These are phyloP conservation scores for Sibirionetta formosa DNA, from an alignment of 2,797 vertebrate species.

Conservation along the genomic window DNA sequence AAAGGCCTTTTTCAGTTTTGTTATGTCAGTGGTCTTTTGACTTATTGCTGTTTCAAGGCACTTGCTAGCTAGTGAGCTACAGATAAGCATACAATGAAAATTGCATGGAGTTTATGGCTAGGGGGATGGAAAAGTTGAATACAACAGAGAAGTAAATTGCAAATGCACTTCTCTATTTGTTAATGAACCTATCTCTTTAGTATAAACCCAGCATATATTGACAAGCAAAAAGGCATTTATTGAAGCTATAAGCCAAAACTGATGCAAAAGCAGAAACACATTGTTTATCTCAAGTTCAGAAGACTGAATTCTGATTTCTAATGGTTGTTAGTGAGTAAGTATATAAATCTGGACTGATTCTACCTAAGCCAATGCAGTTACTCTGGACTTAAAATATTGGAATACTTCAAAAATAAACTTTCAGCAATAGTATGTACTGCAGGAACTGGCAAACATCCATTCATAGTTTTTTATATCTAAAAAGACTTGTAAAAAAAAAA, in stretches of 20 bases:
- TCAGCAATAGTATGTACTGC: background rate
- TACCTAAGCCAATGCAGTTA: background rate
- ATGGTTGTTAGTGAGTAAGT: background rate
- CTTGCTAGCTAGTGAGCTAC: background rate
- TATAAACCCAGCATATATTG: rapidly evolving
- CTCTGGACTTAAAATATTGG: background rate
- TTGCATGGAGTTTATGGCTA: background rate
- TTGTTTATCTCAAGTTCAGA: background rate
- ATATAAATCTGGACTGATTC: background rate
- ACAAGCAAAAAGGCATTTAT: background rate
- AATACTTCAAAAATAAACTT: background rate
- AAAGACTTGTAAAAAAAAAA: background rate
- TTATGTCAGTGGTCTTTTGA: background rate
- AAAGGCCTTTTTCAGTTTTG: background rate
- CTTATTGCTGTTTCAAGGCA: background rate
- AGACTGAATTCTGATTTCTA: background rate
- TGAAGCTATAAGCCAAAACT: background rate
- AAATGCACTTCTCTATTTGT: background rate
- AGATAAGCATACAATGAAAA: background rate
- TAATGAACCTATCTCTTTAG: background rate
- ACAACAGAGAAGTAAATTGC: background rate
- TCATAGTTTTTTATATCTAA: background rate
- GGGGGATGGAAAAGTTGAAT: background rate
- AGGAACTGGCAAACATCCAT: background rate
- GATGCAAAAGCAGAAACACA: background rate